phyloP scores from a whole-genome alignment of 1,140 invertebrate genomes.

The Magallana angulata region DNA sequence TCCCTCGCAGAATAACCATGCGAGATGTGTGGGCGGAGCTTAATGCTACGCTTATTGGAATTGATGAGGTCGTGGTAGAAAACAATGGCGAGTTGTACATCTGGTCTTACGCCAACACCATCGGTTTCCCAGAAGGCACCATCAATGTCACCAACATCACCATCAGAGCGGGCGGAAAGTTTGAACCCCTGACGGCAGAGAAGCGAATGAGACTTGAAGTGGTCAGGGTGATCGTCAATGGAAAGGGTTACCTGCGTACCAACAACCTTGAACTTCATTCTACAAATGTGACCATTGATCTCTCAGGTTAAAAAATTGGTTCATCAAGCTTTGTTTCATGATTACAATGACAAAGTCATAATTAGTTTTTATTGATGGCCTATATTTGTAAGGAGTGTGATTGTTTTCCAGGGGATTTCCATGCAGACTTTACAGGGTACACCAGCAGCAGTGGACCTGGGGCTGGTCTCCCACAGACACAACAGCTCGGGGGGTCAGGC shows the following conservation, averaged over 20 bases:
- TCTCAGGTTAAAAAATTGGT: constrained; percentile 71
- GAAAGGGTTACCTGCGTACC: constrained; percentile 67
- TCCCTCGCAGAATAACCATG: constrained; percentile 61
- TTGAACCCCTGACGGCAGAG: constrained; percentile 64
- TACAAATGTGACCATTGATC: constrained; percentile 69
- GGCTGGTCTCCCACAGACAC: constrained; percentile 50
- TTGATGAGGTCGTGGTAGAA: constrained; percentile 67
- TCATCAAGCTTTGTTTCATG: too few species aligned
- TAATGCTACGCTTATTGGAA: constrained; percentile 67
- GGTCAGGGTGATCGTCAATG: constrained; percentile 65
- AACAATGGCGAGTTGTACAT: constrained; percentile 68
- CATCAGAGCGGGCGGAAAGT: constrained; percentile 69
- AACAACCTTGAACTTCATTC: constrained; percentile 67
- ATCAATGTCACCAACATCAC: constrained; percentile 64
- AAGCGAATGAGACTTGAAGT: constrained; percentile 59
- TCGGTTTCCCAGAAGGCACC: constrained; percentile 59
- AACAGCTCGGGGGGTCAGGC: constrained; percentile 64
- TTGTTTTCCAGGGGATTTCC: constrained; percentile 67
- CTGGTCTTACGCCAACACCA: constrained; percentile 69
- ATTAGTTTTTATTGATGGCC: too few species aligned
- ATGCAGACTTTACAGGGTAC: constrained; percentile 69
- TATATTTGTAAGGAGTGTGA: too few species aligned
- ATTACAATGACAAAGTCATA: too few species aligned
- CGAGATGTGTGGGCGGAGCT: constrained; percentile 71
- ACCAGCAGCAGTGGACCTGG: constrained; percentile 61